Evolutionary conservation across 2,113 vertebrate species (phyloP), one percentile per base, ranked within the genome.

Genomic region (Psammodynastes pulverulentus): DNA sequence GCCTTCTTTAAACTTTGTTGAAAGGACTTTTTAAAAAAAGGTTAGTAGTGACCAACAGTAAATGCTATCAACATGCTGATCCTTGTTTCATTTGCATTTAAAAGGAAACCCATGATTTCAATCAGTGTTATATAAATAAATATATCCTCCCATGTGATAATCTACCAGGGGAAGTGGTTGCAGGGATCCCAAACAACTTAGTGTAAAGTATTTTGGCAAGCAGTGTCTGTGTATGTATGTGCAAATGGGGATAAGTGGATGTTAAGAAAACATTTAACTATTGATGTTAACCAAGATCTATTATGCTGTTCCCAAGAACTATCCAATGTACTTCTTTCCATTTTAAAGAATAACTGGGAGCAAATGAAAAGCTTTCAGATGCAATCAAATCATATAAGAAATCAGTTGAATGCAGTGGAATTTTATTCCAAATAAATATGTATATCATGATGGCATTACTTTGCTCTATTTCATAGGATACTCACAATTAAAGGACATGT

Each of bases 111-210:
- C 34, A 72, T 93, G 26, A 39, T 90, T 23, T 93, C 67, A 51
- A 23, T 29, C 86, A 46, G 45, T 89, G 46, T 49, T 52, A 91
- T 85, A 88, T 85, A 90, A 88, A 91, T 43, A 93, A 90, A 91
- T 92, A 39, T 79, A 49, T 93, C 17, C 7, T 88, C 29, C 7
- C 5, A 17, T 87, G 29, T 52, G 34, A 43, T 46, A 45, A 45
- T 89, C 51, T 39, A 19, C 5, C 29, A 24, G 34, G 86, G 26
- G 15, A 45, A 88, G 39, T 93, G 92, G 26, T 10, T 54, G 23
- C 89, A 54, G 5, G 88, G 3, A 56, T 89, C 89, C 43, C 26
- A 54, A 54, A 84, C 46, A 87, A 79, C 7, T 56, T 84, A 56
- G 39, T 89, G 56, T 4, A 24, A 95, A 23, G 4, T 93, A 0